phyloP scores from a whole-genome alignment of 1,140 invertebrate genomes.

The Heterodera carotae region DNA sequence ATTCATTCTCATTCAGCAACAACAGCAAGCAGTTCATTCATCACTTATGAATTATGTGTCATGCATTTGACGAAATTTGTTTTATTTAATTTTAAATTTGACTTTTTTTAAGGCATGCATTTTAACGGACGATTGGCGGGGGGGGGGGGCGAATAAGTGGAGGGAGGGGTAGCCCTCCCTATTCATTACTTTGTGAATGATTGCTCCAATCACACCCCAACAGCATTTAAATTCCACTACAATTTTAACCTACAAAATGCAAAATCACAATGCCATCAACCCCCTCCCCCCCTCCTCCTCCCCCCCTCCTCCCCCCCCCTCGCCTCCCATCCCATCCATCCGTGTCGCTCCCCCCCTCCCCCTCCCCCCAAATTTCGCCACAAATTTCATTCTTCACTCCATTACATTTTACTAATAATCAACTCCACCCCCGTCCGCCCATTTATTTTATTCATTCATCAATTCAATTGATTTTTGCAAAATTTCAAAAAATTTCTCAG shows the following conservation, averaged over 20 bases:
- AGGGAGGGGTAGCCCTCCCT: not conserved
- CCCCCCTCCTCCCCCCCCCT: too few species aligned
- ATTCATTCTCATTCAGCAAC: too few species aligned
- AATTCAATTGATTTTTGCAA: not conserved
- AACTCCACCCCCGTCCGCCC: not conserved
- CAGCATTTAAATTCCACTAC: not conserved
- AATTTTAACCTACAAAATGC: conserved; percentile 1
- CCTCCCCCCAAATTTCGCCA: conserved; percentile 4
- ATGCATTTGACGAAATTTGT: not conserved
- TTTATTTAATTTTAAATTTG: not conserved
- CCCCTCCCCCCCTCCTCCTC: not conserved
- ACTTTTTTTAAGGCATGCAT: not conserved
- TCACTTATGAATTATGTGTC: too few species aligned
- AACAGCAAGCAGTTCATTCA: too few species aligned
- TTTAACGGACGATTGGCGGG: not conserved
- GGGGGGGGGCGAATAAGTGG: too few species aligned
- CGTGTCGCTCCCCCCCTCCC: too few species aligned
- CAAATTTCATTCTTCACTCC: conserved; percentile 18
- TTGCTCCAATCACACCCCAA: not conserved
- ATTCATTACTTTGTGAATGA: not conserved
- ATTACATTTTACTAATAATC: not conserved
- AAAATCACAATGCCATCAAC: not conserved
- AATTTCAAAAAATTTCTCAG: conserved; percentile 10
- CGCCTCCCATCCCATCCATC: too few species aligned
- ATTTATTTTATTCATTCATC: not conserved